Conservation (phyloP, 2,888 invertebrate species). For the Tipula lateralis region DNA sequence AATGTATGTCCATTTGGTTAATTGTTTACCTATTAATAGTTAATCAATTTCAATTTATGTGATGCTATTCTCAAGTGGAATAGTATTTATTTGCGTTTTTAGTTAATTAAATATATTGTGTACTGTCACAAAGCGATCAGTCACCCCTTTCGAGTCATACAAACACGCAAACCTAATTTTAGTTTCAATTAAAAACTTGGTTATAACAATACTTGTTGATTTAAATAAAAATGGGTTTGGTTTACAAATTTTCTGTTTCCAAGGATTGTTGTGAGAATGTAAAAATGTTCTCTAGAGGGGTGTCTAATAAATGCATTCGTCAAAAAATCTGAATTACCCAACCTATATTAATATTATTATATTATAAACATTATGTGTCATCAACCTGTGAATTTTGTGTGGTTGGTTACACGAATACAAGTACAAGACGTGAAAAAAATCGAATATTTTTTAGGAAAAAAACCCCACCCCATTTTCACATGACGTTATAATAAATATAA, state of each 20-base stretch:
- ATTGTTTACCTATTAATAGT: neutral
- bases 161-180: neutral
- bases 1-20: neutral
- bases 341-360: neutral
- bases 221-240: neutral
- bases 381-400: neutral
- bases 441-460: neutral
- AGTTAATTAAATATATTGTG: neutral
- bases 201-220: neutral
- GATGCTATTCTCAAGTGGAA: neutral
- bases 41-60: neutral
- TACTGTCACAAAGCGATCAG: neutral
- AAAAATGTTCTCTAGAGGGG: neutral
- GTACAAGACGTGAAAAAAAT: neutral
- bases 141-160: neutral
- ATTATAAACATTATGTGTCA: neutral
- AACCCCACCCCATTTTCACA: slow-evolving; percentile 24
- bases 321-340: neutral
- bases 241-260: neutral
- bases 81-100: neutral
- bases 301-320: neutral
- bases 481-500: neutral
- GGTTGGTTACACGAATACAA: neutral
- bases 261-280: neutral
- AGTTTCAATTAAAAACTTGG: slow-evolving; percentile 7